Evolutionary conservation across 2,113 vertebrate genomes (phyloP), one percentile per base, ranked within the genome.

Genomic region (Amblyopsis rosae): DNA sequence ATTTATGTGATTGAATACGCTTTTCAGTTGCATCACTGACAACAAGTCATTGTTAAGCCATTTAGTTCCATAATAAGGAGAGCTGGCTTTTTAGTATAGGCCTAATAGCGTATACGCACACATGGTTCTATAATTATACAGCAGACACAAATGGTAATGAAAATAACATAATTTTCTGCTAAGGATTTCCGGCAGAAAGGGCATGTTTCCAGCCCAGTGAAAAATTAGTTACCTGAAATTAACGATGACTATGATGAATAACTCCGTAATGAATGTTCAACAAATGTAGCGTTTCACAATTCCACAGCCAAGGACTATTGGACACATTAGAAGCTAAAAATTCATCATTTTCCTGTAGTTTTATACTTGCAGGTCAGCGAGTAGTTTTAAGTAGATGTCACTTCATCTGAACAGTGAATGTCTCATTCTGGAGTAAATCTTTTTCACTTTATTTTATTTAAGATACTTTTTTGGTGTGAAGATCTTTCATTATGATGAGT

Each of bases 401-500:
- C 45, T 73, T 47, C 53, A 50, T 33, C n/a, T n/a, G 41, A 69
- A 74, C 55, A 56, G 60, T 17, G 17, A 17, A 8, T 57, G 64
- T 83, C 74, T 76, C 33, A 63, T 61, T 72, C 65, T 51, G 33
- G 58, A 76, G 68, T 68, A 58, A 78, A 81, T 82, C 75, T 26
- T 17, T 50, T 49, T 69, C 72, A 73, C 63, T 65, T 73, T 59
- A 55, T 71, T 73, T 79, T 67, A 65, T 66, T 62, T 47, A 7
- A 56, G 55, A 77, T 56, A 73, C 73, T 81, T 77, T 26, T 79
- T 65, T 12, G 59, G 56, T 69, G 70, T 70, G 76, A 74, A 81
- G 63, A 74, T 76, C 80, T 84, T 79, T 86, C 73, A 81, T 85
- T 74, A 73, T 85, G 77, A 84, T 87, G 83, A 86, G 73, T 89